Percentiles rank a stretch among this genome's conserved stretches.
These are phyloP conservation scores for Enteromius paludinosus DNA, from an alignment of 2,797 vertebrate genomes.

Conservation along the genomic window DNA sequence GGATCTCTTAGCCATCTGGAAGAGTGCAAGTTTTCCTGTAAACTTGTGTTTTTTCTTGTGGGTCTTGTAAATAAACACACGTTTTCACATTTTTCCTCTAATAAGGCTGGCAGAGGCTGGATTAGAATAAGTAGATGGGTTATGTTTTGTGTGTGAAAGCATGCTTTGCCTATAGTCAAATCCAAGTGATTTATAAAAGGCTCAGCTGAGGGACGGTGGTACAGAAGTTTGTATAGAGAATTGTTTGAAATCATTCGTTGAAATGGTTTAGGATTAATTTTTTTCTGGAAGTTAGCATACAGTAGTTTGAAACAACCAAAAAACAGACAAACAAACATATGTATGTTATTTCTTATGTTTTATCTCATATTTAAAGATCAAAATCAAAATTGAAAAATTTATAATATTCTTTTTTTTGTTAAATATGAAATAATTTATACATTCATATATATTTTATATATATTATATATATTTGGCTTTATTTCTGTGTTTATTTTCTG, in stretches of 20 bases:
- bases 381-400: not conserved
- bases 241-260: not conserved
- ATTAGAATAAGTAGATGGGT: slow-evolving; percentile 70
- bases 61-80: slow-evolving; percentile 44
- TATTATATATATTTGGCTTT: not conserved
- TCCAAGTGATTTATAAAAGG: not conserved
- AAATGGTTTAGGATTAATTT: not conserved
- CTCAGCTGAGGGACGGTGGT: not conserved
- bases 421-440: not conserved
- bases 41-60: slow-evolving; percentile 32
- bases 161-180: not conserved
- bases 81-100: slow-evolving; percentile 48
- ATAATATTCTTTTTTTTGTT: not conserved
- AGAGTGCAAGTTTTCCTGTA: slow-evolving; percentile 42
- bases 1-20: slow-evolving; percentile 55
- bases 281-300: not conserved
- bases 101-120: slow-evolving; percentile 67
- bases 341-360: not conserved
- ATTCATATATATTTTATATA: too few species aligned
- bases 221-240: not conserved
- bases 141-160: slow-evolving; percentile 19
- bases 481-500: not conserved
- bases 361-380: not conserved
- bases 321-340: too few species aligned
- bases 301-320: not conserved